Conservation (phyloP, 1,140 invertebrate species). For the Leucophenga varia region DNA sequence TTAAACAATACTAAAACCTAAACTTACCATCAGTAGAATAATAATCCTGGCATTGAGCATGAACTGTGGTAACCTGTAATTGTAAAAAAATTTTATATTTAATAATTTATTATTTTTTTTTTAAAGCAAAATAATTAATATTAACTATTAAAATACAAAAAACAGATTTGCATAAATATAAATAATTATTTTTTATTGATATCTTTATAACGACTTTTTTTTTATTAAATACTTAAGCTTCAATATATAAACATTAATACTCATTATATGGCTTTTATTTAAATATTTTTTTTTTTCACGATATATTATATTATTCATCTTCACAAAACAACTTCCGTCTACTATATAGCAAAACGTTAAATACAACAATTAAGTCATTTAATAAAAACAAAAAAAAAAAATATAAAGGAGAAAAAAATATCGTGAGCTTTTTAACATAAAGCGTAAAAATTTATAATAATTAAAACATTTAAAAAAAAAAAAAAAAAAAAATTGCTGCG, state of each 20-base stretch:
- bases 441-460: slow-evolving; percentile 10
- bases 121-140: too few relatives aligned
- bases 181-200: slow-evolving; percentile 35
- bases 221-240: background rate
- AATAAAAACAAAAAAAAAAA: background rate
- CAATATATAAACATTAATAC: background rate
- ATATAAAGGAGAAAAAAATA: slow-evolving; percentile 8
- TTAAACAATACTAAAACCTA: background rate
- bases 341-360: slow-evolving; percentile 4
- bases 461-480: slow-evolving; percentile 4
- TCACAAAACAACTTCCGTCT: slow-evolving; percentile 36
- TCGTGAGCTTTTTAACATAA: slow-evolving; percentile 38
- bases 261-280: slow-evolving; percentile 35
- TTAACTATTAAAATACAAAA: too few relatives aligned
- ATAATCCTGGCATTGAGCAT: slow-evolving; percentile 51
- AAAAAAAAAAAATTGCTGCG: too few relatives aligned
- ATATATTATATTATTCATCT: slow-evolving; percentile 4
- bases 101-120: too few relatives aligned
- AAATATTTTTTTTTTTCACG: slow-evolving; percentile 10
- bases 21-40: slow-evolving; percentile 52
- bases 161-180: slow-evolving; percentile 42
- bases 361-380: slow-evolving; percentile 42
- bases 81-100: too few relatives aligned
- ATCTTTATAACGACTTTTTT: too few relatives aligned
- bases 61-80: slow-evolving; percentile 54